Base-by-base conservation (phyloP, 2,888 invertebrate genomes). In the Ceramica pisi region DNA sequence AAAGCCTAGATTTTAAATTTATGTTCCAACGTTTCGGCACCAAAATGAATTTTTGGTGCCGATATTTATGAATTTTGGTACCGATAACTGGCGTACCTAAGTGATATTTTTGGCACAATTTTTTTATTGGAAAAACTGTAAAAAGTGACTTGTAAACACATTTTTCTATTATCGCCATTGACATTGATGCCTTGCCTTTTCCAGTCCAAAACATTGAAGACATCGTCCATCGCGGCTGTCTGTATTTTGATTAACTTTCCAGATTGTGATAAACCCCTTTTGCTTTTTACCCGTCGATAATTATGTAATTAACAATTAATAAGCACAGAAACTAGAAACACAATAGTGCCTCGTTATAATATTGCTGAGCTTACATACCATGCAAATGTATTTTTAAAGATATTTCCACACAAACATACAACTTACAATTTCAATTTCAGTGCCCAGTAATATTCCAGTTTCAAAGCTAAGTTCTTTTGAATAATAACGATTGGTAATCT, bases 1-100 rank as follows among this genome's bases (percentile, higher is more conserved):
- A 75, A 78, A 78, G 83, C 81, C 81, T 83, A 84, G 80, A 80
- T 79, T 86, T 82, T 50, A 81, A 78, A 87, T 83, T 81, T 81
- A 84, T 85, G 61, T 65, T 35, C 59, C 71, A 70, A 75, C 51
- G 60, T 77, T 66, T 65, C 9, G 21, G 60, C 50, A 64, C 55
- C 46, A 31, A 70, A 75, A 80, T 73, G 68, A 68, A 41, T 74
- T 67, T 66, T 66, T 56, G 61, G 50, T 62, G 50, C 57, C 53
- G 62, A 44, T 48, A 35, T 48, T 55, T n/a, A n/a, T 71, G 59
- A 59, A 53, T 63, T 53, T 75, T 12, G 23, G 19, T 71, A 35
- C 14, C 48, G n/a, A 48, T 44, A 26, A 10, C 44, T 12, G 10
- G 19, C 14, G 10, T 23, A n/a, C n/a, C n/a, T n/a, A 16, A 50